Base-by-base conservation (phyloP, 2,888 invertebrate species). In the Aspidapion aeneum region DNA sequence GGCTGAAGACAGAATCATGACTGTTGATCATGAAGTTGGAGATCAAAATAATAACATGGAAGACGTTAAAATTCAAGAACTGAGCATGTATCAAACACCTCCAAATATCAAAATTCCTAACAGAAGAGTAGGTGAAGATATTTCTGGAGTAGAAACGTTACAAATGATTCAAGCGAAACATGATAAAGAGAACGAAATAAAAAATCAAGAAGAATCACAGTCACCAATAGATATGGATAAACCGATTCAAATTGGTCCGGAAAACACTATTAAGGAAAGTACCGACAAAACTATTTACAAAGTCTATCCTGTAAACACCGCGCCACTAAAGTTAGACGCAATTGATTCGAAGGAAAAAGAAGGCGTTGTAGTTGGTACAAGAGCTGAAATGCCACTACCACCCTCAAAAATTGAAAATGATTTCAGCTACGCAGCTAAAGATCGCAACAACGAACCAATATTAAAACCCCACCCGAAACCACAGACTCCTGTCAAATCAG, bases 81-180 rank as follows among this genome's bases (percentile, higher is more conserved):
- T 75, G 50, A 72, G 71, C 5, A 73, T 77, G 54, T 75, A 74
- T 61, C 75, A 77, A 64, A 75, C 75, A 1, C 83, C 83, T 1
- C 82, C 83, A 16, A 77, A 80, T 17, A 78, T 82, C 1, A 78
- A 81, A 1, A 71, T 83, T 22, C 76, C 81, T 0, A 83, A 82
- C 59, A 76, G 81, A 60, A 75, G 81, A 67, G 74, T 75, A 49
- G 77, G 84, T 5, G 82, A 84, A 21, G 83, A 84, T 2, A 82
- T 84, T 18, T 83, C 83, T 0, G 81, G 82, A 64, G 84, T 89
- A 0, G 84, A 88, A 12, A 88, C 89, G 0, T 74, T 89, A 35
- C 89, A 89, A 78, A 89, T 89, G 89, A 82, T 89, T 55, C 88
- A 89, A 72, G 82, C 84, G 0, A 81, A 84, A 70, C 78, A 81